These are phyloP conservation scores for Coronaproctus castanopsis DNA, from an alignment of 2,888 invertebrate genomes.

Conservation along the genomic window DNA sequence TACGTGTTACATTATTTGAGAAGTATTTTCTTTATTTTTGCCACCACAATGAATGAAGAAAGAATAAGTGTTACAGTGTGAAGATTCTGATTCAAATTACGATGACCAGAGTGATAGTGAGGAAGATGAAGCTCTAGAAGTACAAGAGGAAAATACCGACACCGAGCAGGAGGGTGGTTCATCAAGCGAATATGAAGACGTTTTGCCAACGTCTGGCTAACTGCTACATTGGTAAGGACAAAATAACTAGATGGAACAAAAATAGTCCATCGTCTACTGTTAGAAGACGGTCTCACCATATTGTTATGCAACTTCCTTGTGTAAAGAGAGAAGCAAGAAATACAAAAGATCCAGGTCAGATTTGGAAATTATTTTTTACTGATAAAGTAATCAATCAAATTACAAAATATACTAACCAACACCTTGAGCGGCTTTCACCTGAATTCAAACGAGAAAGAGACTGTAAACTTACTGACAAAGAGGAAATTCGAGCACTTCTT, in stretches of 20 bases:
- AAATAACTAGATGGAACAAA: neutral
- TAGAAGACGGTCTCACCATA: constrained; percentile 7
- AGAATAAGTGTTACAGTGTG: neutral
- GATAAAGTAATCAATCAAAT: constrained; percentile 3
- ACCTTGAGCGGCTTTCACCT: neutral
- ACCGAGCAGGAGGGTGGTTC: neutral
- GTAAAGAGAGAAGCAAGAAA: constrained; percentile 3
- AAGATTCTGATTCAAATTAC: neutral
- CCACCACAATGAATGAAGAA: neutral
- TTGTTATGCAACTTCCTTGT: constrained; percentile 1
- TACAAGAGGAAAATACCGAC: neutral
- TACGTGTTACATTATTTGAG: too few species aligned
- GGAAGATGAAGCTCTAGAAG: neutral
- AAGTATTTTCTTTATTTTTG: neutral
- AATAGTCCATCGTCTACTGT: neutral
- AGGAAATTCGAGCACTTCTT: neutral
- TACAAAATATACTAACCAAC: too few species aligned
- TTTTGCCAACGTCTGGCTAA: neutral
- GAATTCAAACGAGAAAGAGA: neutral
- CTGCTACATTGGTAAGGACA: neutral
- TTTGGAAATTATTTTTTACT: constrained; percentile 4
- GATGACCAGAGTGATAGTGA: neutral
- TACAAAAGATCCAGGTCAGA: constrained; percentile 2
- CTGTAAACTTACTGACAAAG: neutral
- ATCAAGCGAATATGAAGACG: neutral